Base-by-base conservation (phyloP, 2,113 vertebrate species). In the Cyphomyrus discorhynchus region DNA sequence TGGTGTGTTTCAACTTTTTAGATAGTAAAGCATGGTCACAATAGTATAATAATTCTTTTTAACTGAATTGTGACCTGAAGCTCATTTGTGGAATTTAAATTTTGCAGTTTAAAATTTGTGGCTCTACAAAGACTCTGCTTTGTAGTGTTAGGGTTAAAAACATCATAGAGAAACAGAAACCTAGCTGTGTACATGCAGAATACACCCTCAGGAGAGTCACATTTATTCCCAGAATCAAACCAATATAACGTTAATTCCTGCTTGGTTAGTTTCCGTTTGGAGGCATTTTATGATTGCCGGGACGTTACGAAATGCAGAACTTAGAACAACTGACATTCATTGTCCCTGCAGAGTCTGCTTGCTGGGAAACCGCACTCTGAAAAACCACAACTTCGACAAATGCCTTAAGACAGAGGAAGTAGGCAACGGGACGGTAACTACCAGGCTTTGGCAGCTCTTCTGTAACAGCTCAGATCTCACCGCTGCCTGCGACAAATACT, bases 361-460 rank as follows among this genome's bases (percentile, higher is more conserved):
- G 70, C 93, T 99, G 88, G 98, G 98, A 90, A 99, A 99, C 93
- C 97, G 98, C n/a, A 98, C 97, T 0, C 90, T 99, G 58, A 94
- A 97, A 45, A 96, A 96, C 89, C 94, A 93, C 3, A 84, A 83
- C 90, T 97, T 98, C 52, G 95, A 97, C 42, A 82, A 94, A 90
- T 99, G 98, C 92, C 93, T 96, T 86, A 99, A 99, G 94, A 95
- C 93, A 0, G 94, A 92, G 3, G 27, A 90, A 1, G 86, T 90
- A 5, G 89, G 91, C 90, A 98, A 98, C 0, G 1, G 93, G 89
- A 97, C 97, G 0, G 92, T 91, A 24, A 94, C 96, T 24, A 98
- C 97, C 0, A 0, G 89, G 3, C 94, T 99, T 88, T 99, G 98
- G 98, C 13, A 0, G 2, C 93, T 97, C 0, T 99, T 99, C 94